Percentiles rank a stretch among this genome's conserved stretches.
Conservation (phyloP, 2,113 vertebrate genomes). For the Ophthalmolycus amberensis region DNA sequence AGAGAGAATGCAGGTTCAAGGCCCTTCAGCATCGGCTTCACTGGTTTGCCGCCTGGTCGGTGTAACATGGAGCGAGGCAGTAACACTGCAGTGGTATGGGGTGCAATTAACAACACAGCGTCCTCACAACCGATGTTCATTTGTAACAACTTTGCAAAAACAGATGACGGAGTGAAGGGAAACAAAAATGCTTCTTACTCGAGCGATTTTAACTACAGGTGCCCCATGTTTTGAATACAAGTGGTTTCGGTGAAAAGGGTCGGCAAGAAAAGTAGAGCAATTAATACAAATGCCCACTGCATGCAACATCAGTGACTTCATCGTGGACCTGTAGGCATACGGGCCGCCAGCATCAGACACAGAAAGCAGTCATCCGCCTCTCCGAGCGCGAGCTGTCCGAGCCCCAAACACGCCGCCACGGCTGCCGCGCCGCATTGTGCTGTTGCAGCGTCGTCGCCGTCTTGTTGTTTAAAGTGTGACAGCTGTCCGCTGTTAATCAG, state of each 20-base stretch:
- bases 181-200: neutral
- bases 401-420: neutral
- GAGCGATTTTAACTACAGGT: no score
- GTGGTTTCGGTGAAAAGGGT: no score
- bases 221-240: no score
- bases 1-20: no score
- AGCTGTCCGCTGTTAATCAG: conserved; percentile 77
- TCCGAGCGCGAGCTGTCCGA: neutral
- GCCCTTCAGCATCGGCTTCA: no score
- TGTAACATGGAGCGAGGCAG: no score
- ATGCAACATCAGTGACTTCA: neutral
- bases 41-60: no score
- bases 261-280: neutral
- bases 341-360: neutral
- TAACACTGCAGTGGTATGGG: neutral
- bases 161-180: neutral
- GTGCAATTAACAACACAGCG: neutral
- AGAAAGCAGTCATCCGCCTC: conserved; percentile 1
- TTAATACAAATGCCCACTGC: neutral
- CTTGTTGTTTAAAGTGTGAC: conserved; percentile 74
- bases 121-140: neutral
- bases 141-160: neutral
- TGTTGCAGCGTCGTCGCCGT: conserved; percentile 28
- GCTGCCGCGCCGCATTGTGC: conserved; percentile 31
- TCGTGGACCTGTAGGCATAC: conserved; percentile 12